These are phyloP conservation scores for Hylia prasina DNA, from an alignment of 2,113 vertebrate genomes.

Conservation along the genomic window DNA sequence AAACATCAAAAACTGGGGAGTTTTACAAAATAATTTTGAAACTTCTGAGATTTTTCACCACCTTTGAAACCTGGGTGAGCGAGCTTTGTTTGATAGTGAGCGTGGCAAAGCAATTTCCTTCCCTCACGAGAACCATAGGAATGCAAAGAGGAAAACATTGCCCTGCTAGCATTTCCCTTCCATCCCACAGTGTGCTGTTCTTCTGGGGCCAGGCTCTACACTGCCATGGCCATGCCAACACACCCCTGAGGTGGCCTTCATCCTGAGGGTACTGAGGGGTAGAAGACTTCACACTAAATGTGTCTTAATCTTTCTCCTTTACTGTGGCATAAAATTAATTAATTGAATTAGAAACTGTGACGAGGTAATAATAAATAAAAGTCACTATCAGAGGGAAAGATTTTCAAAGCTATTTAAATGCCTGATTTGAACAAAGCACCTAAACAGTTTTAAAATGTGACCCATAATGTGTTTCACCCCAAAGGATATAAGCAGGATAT, in stretches of 20 bases:
- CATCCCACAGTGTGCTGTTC: neutral
- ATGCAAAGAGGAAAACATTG: neutral
- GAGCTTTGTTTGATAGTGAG: neutral
- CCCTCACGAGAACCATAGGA: neutral
- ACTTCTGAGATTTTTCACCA: neutral
- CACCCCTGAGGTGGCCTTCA: neutral
- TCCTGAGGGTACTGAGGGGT: neutral
- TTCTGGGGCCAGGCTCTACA: neutral
- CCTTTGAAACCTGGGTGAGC: neutral
- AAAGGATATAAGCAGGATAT: conserved; percentile 41
- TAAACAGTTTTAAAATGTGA: conserved; percentile 30
- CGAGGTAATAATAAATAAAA: conserved; percentile 6
- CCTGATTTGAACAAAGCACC: neutral
- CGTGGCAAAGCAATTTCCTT: neutral
- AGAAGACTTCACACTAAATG: neutral
- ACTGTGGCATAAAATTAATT: neutral
- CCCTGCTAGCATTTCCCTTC: neutral
- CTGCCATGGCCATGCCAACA: neutral
- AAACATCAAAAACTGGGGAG: neutral
- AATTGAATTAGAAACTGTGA: conserved; percentile 6
- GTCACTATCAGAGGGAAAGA: neutral
- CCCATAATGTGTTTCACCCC: conserved; percentile 12
- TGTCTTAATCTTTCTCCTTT: neutral
- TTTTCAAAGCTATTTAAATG: neutral
- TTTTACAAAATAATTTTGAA: neutral